These are phyloP conservation scores for Nannobrachium achirus DNA, from an alignment of 2,113 vertebrate genomes.

Conservation along the genomic window DNA sequence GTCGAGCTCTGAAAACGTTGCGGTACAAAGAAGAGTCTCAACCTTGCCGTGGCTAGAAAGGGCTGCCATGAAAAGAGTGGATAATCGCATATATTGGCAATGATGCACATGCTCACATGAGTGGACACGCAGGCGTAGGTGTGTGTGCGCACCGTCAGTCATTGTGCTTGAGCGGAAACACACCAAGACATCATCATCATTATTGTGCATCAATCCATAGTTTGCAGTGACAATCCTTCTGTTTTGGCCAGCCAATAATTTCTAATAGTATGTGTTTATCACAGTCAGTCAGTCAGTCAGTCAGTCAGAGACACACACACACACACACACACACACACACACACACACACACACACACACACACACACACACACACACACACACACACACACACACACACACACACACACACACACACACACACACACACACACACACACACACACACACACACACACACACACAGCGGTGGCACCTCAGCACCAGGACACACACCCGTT, in stretches of 20 bases:
- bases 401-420: background rate
- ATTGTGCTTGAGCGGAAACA: no score
- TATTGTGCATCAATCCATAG: conserved; percentile 20
- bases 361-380: background rate
- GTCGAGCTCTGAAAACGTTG: conserved; percentile 56
- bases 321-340: background rate
- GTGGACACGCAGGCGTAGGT: conserved; percentile 16
- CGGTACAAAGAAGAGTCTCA: conserved; percentile 51
- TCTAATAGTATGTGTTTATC: conserved; percentile 38
- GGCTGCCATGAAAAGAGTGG: conserved; percentile 34
- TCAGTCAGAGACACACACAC: background rate
- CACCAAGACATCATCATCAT: background rate
- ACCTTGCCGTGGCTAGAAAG: conserved; percentile 28
- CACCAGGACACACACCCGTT: conserved; percentile 54
- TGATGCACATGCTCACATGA: conserved; percentile 19
- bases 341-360: conserved; percentile 13
- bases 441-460: background rate
- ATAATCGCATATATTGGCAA: conserved; percentile 43
- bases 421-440: background rate
- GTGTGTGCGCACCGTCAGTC: conserved; percentile 5
- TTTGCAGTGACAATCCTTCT: conserved; percentile 39
- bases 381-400: background rate
- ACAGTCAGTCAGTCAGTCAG: no score
- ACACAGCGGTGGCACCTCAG: conserved; percentile 43
- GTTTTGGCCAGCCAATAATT: conserved; percentile 52